Evolutionary conservation across 2,797 vertebrate species (phyloP), one percentile per base, ranked within the genome.

Genomic region (Neosalanx taihuensis): DNA sequence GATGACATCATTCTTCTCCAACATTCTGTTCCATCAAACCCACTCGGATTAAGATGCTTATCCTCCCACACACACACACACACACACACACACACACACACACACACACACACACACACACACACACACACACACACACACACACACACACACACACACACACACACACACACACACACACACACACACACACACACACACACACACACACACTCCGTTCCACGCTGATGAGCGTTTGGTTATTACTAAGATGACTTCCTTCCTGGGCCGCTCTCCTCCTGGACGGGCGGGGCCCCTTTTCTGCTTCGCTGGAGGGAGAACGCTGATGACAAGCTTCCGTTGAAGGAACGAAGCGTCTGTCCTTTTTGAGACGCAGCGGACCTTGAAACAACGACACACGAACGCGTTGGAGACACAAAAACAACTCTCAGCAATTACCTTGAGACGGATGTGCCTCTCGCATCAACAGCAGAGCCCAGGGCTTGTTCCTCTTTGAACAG

Each of bases 311-410:
- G 88, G 84, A 87, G 77, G 80, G 71, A 76, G 79, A 85, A 81
- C 76, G 82, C 33, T 83, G 85, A 86, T 84, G 86, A 88, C 84
- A 86, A 80, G 84, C 67, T 37, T 49, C 81, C 69, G 74, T 67
- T 82, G 81, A 85, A 83, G 77, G 79, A 82, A 72, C 84, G 73
- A 73, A 80, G 76, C 51, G 57, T 67, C 77, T 85, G 82, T 85
- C n/a, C 85, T 84, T 87, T 85, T 85, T 73, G 82, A 86, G 78
- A 70, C 1, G 84, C 85, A 85, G 76, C 76, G 29, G 83, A 89
- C 84, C 90, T 81, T 88, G 86, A 90, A 87, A 79, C 77, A 83
- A 87, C 84, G 87, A 81, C 85, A 85, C 83, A 87, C n/a, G n/a
- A 89, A 87, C 83, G 84, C 85, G 86, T 85, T 79, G 7, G 58